Conservation (phyloP, 2,888 invertebrate genomes). For the Cancer borealis region DNA sequence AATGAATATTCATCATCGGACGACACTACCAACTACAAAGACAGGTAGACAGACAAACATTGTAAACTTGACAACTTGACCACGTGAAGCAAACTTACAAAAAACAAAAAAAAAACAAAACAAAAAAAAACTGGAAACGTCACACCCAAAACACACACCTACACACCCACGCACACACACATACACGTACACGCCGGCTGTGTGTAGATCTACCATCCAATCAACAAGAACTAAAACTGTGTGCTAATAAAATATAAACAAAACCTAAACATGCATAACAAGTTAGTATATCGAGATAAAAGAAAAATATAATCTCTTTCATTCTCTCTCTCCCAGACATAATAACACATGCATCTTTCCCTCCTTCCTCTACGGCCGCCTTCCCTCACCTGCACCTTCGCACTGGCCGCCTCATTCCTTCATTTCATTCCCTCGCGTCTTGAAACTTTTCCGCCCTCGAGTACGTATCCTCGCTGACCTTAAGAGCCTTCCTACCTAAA, state of each 20-base stretch:
- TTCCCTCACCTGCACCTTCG: not conserved
- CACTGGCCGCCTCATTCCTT: not conserved
- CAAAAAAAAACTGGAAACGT: too few species aligned
- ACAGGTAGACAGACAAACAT: too few species aligned
- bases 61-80: too few species aligned
- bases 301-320: not conserved
- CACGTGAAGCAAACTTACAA: too few species aligned
- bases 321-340: not conserved
- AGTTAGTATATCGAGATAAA: not conserved
- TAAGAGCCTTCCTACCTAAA: constrained; percentile 7
- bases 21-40: too few species aligned
- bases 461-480: not conserved
- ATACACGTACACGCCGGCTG: not conserved
- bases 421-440: not conserved
- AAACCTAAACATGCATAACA: not conserved
- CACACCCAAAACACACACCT: constrained; percentile 35
- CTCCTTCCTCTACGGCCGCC: not conserved
- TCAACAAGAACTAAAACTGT: not conserved
- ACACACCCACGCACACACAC: not conserved
- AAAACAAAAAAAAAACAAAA: too few species aligned
- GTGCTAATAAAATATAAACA: not conserved
- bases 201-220: not conserved
- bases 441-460: not conserved
- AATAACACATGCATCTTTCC: not conserved
- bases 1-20: too few species aligned